Evolutionary conservation across 2,888 invertebrate species (phyloP).

Genomic region (Gasteruption jaculator): DNA sequence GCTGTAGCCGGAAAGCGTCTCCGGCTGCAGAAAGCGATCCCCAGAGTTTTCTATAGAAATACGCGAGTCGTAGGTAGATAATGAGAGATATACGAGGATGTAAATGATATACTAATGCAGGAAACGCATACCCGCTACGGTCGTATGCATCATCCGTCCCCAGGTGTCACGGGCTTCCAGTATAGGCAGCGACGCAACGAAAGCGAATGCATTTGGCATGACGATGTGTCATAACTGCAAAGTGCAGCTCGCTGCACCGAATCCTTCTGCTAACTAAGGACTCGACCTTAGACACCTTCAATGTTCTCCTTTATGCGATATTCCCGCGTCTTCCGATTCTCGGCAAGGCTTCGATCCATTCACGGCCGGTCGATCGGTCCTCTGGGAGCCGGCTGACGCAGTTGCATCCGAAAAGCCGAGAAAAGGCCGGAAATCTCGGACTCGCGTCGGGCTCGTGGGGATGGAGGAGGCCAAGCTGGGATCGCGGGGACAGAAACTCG

Average conservation of each 20-base stretch:
- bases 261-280: slow-evolving; percentile 15
- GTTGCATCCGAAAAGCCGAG: too few species aligned
- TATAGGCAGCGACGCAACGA: slow-evolving; percentile 20
- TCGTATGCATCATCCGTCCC: slow-evolving; percentile 44
- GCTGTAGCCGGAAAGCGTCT: too few species aligned
- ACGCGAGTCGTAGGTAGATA: slow-evolving; percentile 42
- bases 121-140: slow-evolving; percentile 41
- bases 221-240: too few species aligned
- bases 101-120: slow-evolving; percentile 44
- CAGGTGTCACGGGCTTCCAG: too few species aligned
- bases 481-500: slow-evolving; percentile 5
- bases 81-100: slow-evolving; percentile 38
- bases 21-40: too few species aligned
- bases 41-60: too few species aligned
- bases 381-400: too few species aligned
- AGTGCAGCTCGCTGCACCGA: slow-evolving; percentile 2
- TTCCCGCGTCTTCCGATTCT: slow-evolving; percentile 13
- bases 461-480: too few species aligned
- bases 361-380: too few species aligned
- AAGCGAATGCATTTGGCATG: slow-evolving; percentile 30
- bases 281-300: slow-evolving; percentile 12
- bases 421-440: too few species aligned
- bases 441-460: too few species aligned
- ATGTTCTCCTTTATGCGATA: slow-evolving; percentile 19
- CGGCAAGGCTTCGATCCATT: too few species aligned